phyloP scores from a whole-genome alignment of 1,140 invertebrate species.

The Rhopalosiphum padi region DNA sequence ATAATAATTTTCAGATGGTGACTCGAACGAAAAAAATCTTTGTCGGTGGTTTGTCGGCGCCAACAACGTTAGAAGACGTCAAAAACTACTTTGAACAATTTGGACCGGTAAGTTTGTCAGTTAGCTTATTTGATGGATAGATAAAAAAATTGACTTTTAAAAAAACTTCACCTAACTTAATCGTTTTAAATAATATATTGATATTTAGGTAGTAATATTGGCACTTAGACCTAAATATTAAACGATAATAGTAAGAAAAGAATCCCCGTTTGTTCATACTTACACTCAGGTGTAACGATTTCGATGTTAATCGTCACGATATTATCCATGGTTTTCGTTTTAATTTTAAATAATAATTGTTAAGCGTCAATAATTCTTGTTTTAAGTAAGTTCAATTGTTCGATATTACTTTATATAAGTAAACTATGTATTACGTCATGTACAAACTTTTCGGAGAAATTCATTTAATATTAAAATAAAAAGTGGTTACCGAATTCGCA shows the following conservation, averaged over 20 bases:
- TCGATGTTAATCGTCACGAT: neutral
- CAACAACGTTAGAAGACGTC: slow-evolving; percentile 98
- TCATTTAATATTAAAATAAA: neutral
- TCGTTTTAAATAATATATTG: neutral
- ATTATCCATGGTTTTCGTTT: neutral
- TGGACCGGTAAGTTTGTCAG: slow-evolving; percentile 87
- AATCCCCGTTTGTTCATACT: neutral
- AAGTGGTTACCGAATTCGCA: neutral
- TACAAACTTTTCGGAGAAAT: neutral
- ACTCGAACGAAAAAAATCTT: slow-evolving; percentile 99
- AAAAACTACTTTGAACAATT: slow-evolving; percentile 99
- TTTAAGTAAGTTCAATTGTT: neutral
- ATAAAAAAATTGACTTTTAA: neutral
- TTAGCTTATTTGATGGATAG: neutral
- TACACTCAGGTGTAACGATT: neutral
- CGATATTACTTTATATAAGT: neutral
- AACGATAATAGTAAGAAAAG: neutral
- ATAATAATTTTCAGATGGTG: slow-evolving; percentile 87
- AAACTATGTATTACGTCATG: neutral
- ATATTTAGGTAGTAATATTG: neutral
- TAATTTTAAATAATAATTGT: neutral
- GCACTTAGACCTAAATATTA: neutral
- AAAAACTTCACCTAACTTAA: neutral
- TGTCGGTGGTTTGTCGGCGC: slow-evolving; percentile 98
- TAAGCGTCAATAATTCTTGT: neutral